Conservation (phyloP, 2,888 invertebrate genomes). For the Patella pellucida region DNA sequence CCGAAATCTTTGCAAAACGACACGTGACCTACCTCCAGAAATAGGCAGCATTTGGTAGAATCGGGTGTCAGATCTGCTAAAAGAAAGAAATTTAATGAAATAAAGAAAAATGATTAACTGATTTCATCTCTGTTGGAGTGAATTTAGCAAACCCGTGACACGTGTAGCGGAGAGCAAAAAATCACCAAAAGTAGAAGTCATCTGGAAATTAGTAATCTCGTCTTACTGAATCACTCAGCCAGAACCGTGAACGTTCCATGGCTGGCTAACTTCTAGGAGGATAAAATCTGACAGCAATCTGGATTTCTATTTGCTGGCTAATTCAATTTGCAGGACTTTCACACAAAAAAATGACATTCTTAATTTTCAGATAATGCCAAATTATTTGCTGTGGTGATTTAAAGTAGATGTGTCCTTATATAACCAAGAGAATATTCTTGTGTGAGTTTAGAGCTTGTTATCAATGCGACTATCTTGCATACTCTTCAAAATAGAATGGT, state of each 20-base stretch:
- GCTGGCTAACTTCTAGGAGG: background rate
- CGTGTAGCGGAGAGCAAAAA: background rate
- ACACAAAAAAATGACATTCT: too few species aligned
- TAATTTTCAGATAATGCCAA: too few species aligned
- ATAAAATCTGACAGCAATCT: constrained; percentile 9
- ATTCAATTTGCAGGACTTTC: background rate
- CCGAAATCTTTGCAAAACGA: background rate
- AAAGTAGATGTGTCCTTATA: too few species aligned
- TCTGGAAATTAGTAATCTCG: constrained; percentile 8
- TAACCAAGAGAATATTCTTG: too few species aligned
- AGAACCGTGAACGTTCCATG: constrained; percentile 9
- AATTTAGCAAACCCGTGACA: background rate
- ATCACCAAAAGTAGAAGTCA: constrained; percentile 2
- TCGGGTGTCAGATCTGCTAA: background rate
- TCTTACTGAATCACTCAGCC: background rate
- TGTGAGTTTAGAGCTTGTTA: too few species aligned
- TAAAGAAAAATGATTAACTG: constrained; percentile 12
- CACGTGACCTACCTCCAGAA: constrained; percentile 2
- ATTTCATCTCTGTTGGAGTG: constrained; percentile 8
- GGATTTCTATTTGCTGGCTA: background rate
- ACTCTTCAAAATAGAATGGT: too few species aligned
- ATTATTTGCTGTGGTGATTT: too few species aligned
- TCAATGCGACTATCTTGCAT: too few species aligned
- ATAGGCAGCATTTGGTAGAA: constrained; percentile 5
- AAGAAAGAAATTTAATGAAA: constrained; percentile 4